These are phyloP conservation scores for Ephialtes manifestator DNA, from an alignment of 2,888 invertebrate genomes.

Conservation along the genomic window DNA sequence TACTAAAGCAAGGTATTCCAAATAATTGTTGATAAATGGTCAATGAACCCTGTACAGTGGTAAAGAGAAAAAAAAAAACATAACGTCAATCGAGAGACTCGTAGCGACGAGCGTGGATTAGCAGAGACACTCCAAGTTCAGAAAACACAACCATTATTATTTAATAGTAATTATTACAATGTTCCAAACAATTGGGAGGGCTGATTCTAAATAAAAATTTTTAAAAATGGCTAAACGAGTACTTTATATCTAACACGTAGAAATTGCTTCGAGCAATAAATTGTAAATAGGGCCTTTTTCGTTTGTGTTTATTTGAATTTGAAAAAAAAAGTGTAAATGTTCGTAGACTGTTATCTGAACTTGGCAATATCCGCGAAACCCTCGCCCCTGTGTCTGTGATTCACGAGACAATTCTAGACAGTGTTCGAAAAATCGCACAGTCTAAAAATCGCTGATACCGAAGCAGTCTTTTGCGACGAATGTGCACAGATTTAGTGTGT, in stretches of 20 bases:
- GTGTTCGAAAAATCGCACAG: constrained; percentile 28
- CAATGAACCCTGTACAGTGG: constrained; percentile 69
- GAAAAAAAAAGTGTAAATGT: neutral
- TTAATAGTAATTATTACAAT: neutral
- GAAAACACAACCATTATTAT: constrained; percentile 11
- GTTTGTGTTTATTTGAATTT: neutral
- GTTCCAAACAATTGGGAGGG: neutral
- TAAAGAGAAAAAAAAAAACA: constrained; percentile 29
- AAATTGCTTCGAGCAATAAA: constrained; percentile 13
- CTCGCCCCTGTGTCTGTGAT: constrained; percentile 74
- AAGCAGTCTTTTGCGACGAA: constrained; percentile 78
- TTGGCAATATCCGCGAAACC: constrained; percentile 62
- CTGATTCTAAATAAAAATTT: constrained; percentile 19
- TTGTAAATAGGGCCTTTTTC: constrained; percentile 20
- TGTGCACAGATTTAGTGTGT: constrained; percentile 83
- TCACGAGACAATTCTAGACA: constrained; percentile 57
- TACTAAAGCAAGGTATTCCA: constrained; percentile 65
- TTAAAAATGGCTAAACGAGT: neutral
- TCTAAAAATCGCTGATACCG: constrained; percentile 65
- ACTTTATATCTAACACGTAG: neutral
- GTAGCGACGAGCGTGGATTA: constrained; percentile 45
- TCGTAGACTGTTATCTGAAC: constrained; percentile 73
- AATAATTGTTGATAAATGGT: constrained; percentile 71
- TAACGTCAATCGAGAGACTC: constrained; percentile 11
- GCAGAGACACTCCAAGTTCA: constrained; percentile 43